Percentiles rank a stretch among this genome's conserved stretches.
These are phyloP conservation scores for Cynodonichthys magdalenae DNA, from an alignment of 2,797 vertebrate genomes.

Conservation along the genomic window DNA sequence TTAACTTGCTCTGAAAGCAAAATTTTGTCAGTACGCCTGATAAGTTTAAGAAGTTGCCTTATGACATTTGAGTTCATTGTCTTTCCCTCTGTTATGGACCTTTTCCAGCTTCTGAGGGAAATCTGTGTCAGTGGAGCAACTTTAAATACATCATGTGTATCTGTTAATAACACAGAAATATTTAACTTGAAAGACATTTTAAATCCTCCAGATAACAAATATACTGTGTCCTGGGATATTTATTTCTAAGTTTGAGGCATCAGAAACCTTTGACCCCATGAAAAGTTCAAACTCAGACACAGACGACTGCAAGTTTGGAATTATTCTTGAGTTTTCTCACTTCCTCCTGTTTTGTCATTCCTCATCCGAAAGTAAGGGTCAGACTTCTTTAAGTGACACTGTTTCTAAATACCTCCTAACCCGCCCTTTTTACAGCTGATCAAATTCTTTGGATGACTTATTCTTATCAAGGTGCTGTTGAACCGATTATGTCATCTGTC, in stretches of 20 bases:
- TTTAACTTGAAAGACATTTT: not conserved
- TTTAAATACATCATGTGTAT: too few species aligned
- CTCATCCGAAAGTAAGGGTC: not conserved
- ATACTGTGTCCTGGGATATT: slow-evolving; percentile 5
- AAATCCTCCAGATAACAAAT: not conserved
- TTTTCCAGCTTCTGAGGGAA: too few species aligned
- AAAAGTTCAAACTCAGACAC: slow-evolving; percentile 1
- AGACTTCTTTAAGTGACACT: slow-evolving; percentile 40
- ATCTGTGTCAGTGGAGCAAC: too few species aligned
- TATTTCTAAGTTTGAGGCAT: slow-evolving; percentile 1
- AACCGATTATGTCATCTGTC: not conserved
- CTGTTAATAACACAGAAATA: not conserved
- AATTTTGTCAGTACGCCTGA: not conserved
- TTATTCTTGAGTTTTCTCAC: not conserved
- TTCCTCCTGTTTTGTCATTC: not conserved
- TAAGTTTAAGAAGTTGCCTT: too few species aligned
- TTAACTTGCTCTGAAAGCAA: not conserved
- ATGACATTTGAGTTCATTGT: too few species aligned
- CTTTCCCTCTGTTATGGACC: too few species aligned
- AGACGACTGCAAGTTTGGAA: slow-evolving; percentile 12
- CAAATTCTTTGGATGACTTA: slow-evolving; percentile 6
- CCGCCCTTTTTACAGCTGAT: not conserved
- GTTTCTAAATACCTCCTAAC: slow-evolving; percentile 17
- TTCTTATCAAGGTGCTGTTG: slow-evolving; percentile 37
- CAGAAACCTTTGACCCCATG: not conserved